Evolutionary conservation across 2,113 vertebrate species (phyloP).

Genomic region (Balaeniceps rex): DNA sequence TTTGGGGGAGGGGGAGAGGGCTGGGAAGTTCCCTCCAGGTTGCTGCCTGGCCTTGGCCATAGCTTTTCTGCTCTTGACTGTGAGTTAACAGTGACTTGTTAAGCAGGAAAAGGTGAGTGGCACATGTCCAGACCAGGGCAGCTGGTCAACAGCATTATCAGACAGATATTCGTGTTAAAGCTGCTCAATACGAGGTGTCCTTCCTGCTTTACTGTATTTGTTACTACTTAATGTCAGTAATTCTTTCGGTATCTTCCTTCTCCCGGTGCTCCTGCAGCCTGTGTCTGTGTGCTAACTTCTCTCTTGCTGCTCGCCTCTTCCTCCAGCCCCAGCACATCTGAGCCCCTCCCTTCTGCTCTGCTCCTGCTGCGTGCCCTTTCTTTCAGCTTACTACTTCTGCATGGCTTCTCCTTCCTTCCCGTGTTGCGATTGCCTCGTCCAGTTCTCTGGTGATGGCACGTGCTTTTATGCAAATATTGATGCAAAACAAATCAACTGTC

Average conservation of each 20-base stretch:
- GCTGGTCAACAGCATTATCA: neutral
- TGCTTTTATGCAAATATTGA: neutral
- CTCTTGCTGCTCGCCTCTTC: accelerated
- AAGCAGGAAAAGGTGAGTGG: neutral
- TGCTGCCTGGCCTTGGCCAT: neutral
- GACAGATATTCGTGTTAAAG: neutral
- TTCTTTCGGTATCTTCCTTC: neutral
- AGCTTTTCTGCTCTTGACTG: neutral
- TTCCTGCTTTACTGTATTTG: neutral
- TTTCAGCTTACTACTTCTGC: neutral
- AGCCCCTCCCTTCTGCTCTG: neutral
- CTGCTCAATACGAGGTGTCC: neutral
- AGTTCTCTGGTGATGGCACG: neutral
- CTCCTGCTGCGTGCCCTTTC: neutral
- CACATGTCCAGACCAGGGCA: accelerated
- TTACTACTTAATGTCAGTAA: neutral
- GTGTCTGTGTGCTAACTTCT: accelerated
- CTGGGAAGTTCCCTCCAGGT: neutral
- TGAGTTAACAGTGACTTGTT: neutral
- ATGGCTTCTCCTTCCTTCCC: neutral
- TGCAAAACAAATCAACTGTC: neutral
- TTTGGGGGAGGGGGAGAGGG: neutral
- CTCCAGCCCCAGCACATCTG: neutral
- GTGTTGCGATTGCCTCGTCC: neutral
- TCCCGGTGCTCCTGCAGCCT: neutral